Percentiles rank a stretch among this genome's conserved stretches.
Evolutionary conservation across 2,888 invertebrate species (phyloP).

Genomic region (Oscheius sp.): DNA sequence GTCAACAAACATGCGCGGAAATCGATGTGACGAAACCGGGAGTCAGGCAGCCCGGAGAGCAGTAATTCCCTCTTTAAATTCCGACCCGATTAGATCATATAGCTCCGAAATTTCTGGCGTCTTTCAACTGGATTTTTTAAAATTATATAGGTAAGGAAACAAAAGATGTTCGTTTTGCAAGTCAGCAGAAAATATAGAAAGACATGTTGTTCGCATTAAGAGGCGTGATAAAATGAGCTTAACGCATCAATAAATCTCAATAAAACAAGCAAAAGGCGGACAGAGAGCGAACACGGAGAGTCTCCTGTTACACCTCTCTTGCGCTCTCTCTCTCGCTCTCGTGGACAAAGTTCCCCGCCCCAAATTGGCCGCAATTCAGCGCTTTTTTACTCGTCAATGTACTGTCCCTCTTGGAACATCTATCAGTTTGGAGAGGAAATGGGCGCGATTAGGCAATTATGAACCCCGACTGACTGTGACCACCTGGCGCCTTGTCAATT

Average conservation of each 20-base stretch:
- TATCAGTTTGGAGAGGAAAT: too few species aligned
- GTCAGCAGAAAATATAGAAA: background rate
- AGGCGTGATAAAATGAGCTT: background rate
- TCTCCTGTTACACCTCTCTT: slow-evolving; percentile 8
- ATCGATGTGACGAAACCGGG: slow-evolving; percentile 25
- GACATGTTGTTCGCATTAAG: background rate
- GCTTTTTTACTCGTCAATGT: background rate
- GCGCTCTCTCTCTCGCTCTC: background rate
- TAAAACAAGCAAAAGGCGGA: slow-evolving; percentile 21
- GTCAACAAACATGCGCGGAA: slow-evolving; percentile 34
- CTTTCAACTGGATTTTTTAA: too few species aligned
- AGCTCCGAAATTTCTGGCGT: background rate
- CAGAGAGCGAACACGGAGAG: slow-evolving; percentile 16
- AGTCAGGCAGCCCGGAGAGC: background rate
- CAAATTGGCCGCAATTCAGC: slow-evolving; percentile 19
- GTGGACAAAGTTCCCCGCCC: slow-evolving; percentile 10
- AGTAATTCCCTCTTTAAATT: slow-evolving; percentile 12
- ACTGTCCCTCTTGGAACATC: too few species aligned
- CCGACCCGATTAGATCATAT: slow-evolving; percentile 2
- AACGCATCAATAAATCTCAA: slow-evolving; percentile 22
- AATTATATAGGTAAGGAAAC: too few species aligned
- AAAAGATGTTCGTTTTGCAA: background rate
- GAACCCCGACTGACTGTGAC: too few species aligned
- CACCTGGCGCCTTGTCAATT: too few species aligned
- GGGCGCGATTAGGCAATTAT: too few species aligned